Conservation (phyloP, 2,113 vertebrate species). For the Bettongia penicillata region DNA sequence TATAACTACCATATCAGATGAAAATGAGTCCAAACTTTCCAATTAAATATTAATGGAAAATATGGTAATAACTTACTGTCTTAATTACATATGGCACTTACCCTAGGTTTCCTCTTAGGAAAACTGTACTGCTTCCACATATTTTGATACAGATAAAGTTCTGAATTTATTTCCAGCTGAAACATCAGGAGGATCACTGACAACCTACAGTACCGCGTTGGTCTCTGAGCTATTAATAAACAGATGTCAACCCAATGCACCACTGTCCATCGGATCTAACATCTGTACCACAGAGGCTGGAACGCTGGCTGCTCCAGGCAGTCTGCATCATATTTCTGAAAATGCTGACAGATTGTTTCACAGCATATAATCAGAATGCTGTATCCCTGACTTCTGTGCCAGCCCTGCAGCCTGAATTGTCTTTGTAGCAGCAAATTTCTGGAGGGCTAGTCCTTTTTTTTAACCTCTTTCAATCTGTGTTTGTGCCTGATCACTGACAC, state of each 20-base stretch:
- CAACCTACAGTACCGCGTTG: not conserved
- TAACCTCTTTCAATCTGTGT: not conserved
- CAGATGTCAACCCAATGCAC: not conserved
- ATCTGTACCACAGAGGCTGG: not conserved
- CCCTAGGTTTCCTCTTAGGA: constrained; percentile 16
- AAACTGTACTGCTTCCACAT: not conserved
- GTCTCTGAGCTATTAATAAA: constrained; percentile 47
- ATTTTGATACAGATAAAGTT: constrained; percentile 46
- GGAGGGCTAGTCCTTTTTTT: not conserved
- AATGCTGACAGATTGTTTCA: constrained; percentile 42
- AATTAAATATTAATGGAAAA: constrained; percentile 24
- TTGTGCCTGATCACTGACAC: constrained; percentile 22
- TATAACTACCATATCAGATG: not conserved
- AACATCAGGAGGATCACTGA: constrained; percentile 11
- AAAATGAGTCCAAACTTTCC: not conserved
- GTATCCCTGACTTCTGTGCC: not conserved
- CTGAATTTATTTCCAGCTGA: constrained; percentile 44
- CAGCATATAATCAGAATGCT: not conserved
- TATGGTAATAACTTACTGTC: not conserved
- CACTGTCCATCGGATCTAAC: not conserved
- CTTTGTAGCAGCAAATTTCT: constrained; percentile 18
- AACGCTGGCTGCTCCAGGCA: not conserved
- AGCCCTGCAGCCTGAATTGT: not conserved
- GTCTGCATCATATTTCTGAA: constrained; percentile 23
- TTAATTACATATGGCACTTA: not conserved